Evolutionary conservation across 2,888 invertebrate genomes (phyloP), one percentile per base, ranked within the genome.

Genomic region (Noctua janthe): DNA sequence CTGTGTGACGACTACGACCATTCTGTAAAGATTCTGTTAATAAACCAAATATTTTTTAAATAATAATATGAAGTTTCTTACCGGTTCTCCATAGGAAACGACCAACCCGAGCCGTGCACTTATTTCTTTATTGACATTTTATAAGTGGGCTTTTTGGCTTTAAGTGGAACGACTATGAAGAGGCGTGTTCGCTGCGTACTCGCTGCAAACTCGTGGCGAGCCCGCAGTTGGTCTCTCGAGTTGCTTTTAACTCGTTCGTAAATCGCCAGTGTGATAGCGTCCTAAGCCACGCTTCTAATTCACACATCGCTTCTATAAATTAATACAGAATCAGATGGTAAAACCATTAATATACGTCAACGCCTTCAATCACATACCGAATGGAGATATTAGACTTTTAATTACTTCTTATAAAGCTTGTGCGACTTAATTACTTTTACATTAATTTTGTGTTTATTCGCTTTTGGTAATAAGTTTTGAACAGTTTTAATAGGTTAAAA

Each of bases 201-300:
- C 35, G 20, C 20, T 64, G 20, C 20, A 4, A 15, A 64, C 3
- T 17, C 67, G 15, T 39, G 35, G 35, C 35, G 39, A 11, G 39
- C 6, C 11, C 39, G 11, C 66, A 39, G 39, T 0, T 39, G 23
- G 5, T 17, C n/a, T 47, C n/a, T 47, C 69, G n/a, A 17, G n/a
- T 47, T 47, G 15, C 35, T 20, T 3, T 8, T 17, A 64, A 64
- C 13, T 29, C 20, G 10, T 15, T 64, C 17, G 35, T 0, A 66
- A 39, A 39, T 39, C 20, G 10, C 66, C 47, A 69, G 17, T 69
- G 47, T 69, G 69, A n/a, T 5, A n/a, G 54, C 49, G 54, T 43
- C 79, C 62, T 76, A 81, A 83, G 76, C 76, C 72, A n/a, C 66
- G 75, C 76, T 80, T 76, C 74, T 88, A 88, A 89, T 86, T 88